phyloP scores from a whole-genome alignment of 30 jellyfish, hydroid and myxozoan species.

The Phacellophora camtschatica region DNA sequence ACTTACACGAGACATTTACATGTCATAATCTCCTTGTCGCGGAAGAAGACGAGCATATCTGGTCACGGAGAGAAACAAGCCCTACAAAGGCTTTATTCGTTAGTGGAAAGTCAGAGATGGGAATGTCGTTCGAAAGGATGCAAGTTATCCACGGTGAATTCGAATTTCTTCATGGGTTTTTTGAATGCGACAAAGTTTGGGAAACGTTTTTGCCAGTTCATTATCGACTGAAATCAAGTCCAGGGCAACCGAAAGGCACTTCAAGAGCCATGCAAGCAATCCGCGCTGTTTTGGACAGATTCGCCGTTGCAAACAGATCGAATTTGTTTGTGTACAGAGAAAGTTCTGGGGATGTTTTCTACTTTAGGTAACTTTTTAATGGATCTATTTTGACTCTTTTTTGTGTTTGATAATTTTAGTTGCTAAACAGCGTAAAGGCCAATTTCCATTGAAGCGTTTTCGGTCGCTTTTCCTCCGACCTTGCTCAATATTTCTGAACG shows the following conservation, averaged over 20 bases:
- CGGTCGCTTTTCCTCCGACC: no score
- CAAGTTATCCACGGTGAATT: conserved; percentile 87
- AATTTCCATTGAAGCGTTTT: no score
- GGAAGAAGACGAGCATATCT: conserved; percentile 86
- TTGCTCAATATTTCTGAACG: no score
- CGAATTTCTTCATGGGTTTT: conserved; percentile 86
- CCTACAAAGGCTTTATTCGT: conserved; percentile 71
- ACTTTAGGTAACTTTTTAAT: conserved; percentile 44
- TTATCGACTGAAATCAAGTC: conserved; percentile 73
- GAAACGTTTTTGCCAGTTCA: conserved; percentile 80
- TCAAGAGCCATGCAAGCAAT: conserved; percentile 84
- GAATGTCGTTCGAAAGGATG: conserved; percentile 68
- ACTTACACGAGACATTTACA: conserved; percentile 72
- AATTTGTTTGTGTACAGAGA: conserved; percentile 88
- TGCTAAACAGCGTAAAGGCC: no score
- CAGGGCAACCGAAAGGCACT: conserved; percentile 72
- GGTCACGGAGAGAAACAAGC: conserved; percentile 68
- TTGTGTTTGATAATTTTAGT: neutral
- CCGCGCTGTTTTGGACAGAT: conserved; percentile 68
- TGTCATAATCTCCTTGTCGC: conserved; percentile 91
- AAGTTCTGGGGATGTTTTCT: conserved; percentile 64
- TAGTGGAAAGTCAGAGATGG: conserved; percentile 46
- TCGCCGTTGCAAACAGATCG: conserved; percentile 79
- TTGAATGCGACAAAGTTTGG: conserved; percentile 94
- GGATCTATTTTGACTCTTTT: neutral